Evolutionary conservation across 2,888 invertebrate species (phyloP), one percentile per base, ranked within the genome.

Genomic region (Troides helena): DNA sequence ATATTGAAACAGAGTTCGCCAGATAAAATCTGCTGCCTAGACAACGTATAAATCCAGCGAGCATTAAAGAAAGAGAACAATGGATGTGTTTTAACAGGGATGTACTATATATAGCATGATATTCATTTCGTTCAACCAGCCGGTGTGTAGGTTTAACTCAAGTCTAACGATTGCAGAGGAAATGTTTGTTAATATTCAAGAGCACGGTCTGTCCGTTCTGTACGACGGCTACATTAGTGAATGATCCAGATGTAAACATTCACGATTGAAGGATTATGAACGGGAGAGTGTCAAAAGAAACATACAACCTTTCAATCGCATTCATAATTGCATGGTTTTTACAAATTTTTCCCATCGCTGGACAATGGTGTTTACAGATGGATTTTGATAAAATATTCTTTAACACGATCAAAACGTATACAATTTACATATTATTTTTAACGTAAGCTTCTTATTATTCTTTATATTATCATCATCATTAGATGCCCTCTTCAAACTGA

Each of bases 1-100:
- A 92, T 90, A 92, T 91, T 91, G 89, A 89, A 90, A 85, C 89
- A 86, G 85, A 83, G 85, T 85, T 85, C 80, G 83, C 77, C 85
- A 83, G 88, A 88, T 88, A 83, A 88, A 88, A 87, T 84, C 85
- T 78, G 84, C 82, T 78, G 86, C 87, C 89, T 89, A 88, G 89
- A 87, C 89, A 79, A 86, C 86, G 70, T 39, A 67, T 77, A 77
- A 77, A 79, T 78, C 78, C 75, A 84, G 81, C 61, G 83, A 81
- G 78, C 80, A 75, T 72, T 75, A 75, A 76, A 77, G 80, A 75
- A 77, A 77, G 79, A 80, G 84, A 86, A 87, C 84, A 87, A 86
- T 86, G 85, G 81, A 80, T 80, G 82, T 75, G 84, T 83, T 83
- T 81, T 82, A 84, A 78, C 77, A 80, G 76, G 80, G 83, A 83